Evolutionary conservation across 2,797 vertebrate genomes (phyloP).

Genomic region (Tokudaia tokunoshimensis): DNA sequence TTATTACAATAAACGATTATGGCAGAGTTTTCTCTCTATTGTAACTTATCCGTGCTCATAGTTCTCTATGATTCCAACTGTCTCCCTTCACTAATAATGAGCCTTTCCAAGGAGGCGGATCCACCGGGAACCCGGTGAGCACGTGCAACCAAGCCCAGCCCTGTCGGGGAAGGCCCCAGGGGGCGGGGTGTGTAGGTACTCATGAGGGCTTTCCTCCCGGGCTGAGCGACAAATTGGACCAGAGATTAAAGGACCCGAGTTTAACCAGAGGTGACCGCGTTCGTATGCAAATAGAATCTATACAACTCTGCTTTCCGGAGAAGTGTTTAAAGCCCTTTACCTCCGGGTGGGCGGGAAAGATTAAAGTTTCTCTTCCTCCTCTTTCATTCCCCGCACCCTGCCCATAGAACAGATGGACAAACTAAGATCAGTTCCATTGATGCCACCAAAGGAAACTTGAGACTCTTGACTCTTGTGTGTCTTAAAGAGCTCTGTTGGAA

Average conservation of each 20-base stretch:
- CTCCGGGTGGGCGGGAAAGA: constrained; percentile 80
- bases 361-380: constrained; percentile 71
- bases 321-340: constrained; percentile 78
- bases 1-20: fast-evolving
- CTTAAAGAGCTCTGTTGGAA: constrained; percentile 5
- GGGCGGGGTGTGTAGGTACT: constrained; percentile 59
- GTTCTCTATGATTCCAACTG: fast-evolving
- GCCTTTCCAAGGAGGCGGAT: constrained; percentile 63
- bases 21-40: not conserved
- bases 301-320: constrained; percentile 80
- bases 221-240: constrained; percentile 77
- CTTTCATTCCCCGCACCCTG: constrained; percentile 56
- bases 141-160: constrained; percentile 81
- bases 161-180: constrained; percentile 41
- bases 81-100: constrained; percentile 27
- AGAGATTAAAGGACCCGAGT: constrained; percentile 77
- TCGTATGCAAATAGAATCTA: constrained; percentile 83
- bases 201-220: not conserved
- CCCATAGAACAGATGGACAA: constrained; percentile 64
- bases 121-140: constrained; percentile 47
- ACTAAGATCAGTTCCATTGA: constrained; percentile 30
- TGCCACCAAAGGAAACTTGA: constrained; percentile 47
- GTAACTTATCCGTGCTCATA: fast-evolving
- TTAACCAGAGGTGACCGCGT: constrained; percentile 77
- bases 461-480: not conserved